Evolutionary conservation across 2,888 invertebrate species (phyloP).

Genomic region (Xanthia icteritia): DNA sequence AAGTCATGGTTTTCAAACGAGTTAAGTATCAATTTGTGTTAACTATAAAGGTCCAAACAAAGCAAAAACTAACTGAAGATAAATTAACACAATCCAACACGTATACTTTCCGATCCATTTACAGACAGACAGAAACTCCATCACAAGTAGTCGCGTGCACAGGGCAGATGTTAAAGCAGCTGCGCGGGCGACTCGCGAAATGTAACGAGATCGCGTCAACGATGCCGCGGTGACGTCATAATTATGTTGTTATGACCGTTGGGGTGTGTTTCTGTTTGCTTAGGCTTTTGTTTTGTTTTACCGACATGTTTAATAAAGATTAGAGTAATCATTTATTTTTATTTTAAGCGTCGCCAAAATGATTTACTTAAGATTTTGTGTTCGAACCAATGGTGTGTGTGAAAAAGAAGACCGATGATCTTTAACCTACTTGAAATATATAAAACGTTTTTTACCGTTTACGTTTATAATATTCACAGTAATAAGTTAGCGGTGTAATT

Average conservation of each 20-base stretch:
- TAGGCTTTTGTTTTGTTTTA: slow-evolving; percentile 47
- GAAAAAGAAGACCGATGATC: background rate
- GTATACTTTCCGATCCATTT: slow-evolving; percentile 44
- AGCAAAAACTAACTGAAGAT: slow-evolving; percentile 12
- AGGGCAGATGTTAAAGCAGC: slow-evolving; percentile 76
- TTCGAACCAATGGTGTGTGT: too few relatives aligned
- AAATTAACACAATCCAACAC: slow-evolving; percentile 36
- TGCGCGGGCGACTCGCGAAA: slow-evolving; percentile 69
- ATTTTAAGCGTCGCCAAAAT: background rate
- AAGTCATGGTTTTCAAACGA: background rate
- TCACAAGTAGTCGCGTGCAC: slow-evolving; percentile 66
- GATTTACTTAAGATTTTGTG: background rate
- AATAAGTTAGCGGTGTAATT: background rate
- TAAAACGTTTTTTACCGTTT: background rate
- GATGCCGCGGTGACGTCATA: slow-evolving; percentile 60
- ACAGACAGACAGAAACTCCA: slow-evolving; percentile 39
- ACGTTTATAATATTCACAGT: background rate
- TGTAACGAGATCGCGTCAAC: slow-evolving; percentile 63
- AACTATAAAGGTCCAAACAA: slow-evolving; percentile 14
- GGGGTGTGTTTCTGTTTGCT: slow-evolving; percentile 45
- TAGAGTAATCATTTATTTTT: background rate
- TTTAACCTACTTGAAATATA: background rate
- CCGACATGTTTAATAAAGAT: slow-evolving; percentile 14
- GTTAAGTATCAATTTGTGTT: background rate
- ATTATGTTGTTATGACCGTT: slow-evolving; percentile 64